Conservation (phyloP, 53 echinoderm and acorn worm genomes). For the Stichopus horrens region DNA sequence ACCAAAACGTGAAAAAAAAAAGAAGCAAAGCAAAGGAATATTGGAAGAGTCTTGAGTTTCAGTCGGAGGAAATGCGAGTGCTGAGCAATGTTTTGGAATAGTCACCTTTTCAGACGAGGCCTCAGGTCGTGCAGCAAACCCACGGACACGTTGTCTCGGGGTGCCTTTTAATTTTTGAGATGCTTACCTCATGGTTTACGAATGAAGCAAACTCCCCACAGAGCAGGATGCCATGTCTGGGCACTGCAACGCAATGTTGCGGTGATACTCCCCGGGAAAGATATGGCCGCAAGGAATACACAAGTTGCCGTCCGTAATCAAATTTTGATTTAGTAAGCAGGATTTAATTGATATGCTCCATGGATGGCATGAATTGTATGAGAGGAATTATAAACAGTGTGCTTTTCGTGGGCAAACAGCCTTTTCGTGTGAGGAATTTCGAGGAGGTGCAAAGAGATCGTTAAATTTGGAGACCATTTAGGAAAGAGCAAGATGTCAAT, state of each 20-base stretch:
- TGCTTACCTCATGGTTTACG: conserved; percentile 5
- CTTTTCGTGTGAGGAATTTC: not conserved
- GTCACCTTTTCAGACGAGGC: conserved; percentile 30
- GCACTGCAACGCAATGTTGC: not conserved
- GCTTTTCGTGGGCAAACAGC: not conserved
- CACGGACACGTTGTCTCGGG: conserved; percentile 29
- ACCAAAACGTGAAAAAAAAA: not conserved
- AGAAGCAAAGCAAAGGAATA: no score
- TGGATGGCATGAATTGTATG: conserved; percentile 2
- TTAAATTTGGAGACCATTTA: no score
- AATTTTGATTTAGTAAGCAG: conserved; percentile 14
- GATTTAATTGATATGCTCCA: not conserved
- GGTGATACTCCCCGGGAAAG: not conserved
- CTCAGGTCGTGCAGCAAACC: conserved; percentile 22
- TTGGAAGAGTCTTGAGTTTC: not conserved
- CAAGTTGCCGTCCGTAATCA: not conserved
- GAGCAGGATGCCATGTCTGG: not conserved
- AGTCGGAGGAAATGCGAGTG: not conserved
- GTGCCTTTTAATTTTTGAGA: conserved; percentile 32
- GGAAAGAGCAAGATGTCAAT: no score
- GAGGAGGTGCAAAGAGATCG: no score
- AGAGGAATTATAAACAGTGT: conserved; percentile 5
- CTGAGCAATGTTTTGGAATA: not conserved
- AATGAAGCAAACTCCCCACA: conserved; percentile 14
- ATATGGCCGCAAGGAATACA: not conserved